phyloP scores from a whole-genome alignment of 1,140 invertebrate species.

The Drosophila trapezifrons region DNA sequence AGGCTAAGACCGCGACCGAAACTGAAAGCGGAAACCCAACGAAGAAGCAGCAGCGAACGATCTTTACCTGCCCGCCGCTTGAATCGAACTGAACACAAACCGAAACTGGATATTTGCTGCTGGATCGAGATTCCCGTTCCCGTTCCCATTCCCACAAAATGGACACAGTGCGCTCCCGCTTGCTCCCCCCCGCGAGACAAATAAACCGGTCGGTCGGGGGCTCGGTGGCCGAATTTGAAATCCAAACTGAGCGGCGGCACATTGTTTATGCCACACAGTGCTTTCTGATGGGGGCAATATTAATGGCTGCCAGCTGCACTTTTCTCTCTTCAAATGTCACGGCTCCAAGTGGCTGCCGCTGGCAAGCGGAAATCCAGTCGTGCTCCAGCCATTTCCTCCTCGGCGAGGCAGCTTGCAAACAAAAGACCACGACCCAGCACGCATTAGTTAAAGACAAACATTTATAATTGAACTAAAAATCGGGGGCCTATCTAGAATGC shows the following conservation, averaged over 20 bases:
- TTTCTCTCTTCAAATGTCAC: slow-evolving; percentile 38
- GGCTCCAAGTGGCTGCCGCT: slow-evolving; percentile 21
- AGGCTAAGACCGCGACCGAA: slow-evolving; percentile 49
- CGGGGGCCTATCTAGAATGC: slow-evolving; percentile 84
- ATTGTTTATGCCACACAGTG: slow-evolving; percentile 63
- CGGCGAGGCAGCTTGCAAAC: slow-evolving; percentile 45
- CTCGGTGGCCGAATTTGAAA: slow-evolving; percentile 67
- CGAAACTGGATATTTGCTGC: slow-evolving; percentile 70
- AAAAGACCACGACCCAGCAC: not conserved
- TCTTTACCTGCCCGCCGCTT: slow-evolving; percentile 71
- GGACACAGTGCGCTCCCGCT: slow-evolving; percentile 28
- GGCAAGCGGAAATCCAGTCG: slow-evolving; percentile 31
- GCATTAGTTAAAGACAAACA: slow-evolving; percentile 59
- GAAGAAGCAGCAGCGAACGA: slow-evolving; percentile 36
- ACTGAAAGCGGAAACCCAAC: slow-evolving; percentile 61
- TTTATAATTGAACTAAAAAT: slow-evolving; percentile 52
- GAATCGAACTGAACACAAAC: slow-evolving; percentile 61
- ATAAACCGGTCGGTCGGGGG: slow-evolving; percentile 64
- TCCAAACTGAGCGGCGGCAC: slow-evolving; percentile 58
- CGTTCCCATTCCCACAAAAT: slow-evolving; percentile 61
- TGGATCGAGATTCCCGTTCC: slow-evolving; percentile 66
- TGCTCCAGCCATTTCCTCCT: slow-evolving; percentile 29
- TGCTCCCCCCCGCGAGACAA: not conserved
- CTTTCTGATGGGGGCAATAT: slow-evolving; percentile 55
- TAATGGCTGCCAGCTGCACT: slow-evolving; percentile 68